Evolutionary conservation across 2,113 vertebrate species (phyloP), one percentile per base, ranked within the genome.

Genomic region (Calypte anna): DNA sequence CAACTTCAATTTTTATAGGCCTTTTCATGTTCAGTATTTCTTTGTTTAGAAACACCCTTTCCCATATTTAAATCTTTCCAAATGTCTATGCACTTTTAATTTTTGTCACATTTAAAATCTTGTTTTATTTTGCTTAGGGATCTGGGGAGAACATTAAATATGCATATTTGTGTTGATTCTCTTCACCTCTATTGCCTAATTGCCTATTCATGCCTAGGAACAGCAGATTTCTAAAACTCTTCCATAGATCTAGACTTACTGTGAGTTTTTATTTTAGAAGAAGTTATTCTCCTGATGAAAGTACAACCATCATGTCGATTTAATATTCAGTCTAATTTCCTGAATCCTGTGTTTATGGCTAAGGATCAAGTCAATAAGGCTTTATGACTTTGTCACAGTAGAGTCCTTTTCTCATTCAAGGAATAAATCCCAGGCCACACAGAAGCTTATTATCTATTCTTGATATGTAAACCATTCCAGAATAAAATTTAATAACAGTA

Each of bases 281-380:
- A 53, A 88, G 33, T 82, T 94, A 91, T 90, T 95, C 70, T 91
- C 62, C 38, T 94, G 93, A 91, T 94, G 81, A 96, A 95, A 95
- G 91, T 93, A 89, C 74, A 93, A 61, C 70, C 69, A 79, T 83
- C 53, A 11, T 76, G 68, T 51, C 89, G 88, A 88, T 79, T 57
- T 86, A 93, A 77, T 94, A 95, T 44, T 82, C 13, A 6, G 57
- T 69, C 74, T 94, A 93, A 93, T 83, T 96, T 86, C 58, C 85
- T 90, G 81, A 96, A 96, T 80, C 73, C 40, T 78, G 16, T 96
- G 92, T 96, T 96, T 94, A 95, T 86, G 92, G 90, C 84, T 89
- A 96, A 97, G 90, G 93, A 96, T 97, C 94, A 96, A 91, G 88
- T 91, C 58, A 83, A 84, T 94, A 96, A 95, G 82, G 85, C 68